Evolutionary conservation across 2,113 vertebrate species (phyloP).

Genomic region (Sinosuthora webbiana): DNA sequence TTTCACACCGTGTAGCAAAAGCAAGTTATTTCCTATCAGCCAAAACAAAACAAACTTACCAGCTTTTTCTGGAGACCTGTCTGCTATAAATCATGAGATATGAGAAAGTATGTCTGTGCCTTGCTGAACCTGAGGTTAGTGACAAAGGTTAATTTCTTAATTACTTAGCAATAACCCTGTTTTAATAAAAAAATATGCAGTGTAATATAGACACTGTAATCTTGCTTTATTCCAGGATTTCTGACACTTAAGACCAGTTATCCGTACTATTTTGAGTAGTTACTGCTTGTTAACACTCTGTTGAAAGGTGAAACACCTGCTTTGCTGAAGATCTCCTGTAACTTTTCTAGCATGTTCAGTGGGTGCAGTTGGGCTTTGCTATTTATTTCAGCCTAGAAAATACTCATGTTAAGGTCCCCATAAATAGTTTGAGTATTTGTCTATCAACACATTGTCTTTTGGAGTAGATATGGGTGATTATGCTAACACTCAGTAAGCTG

Average conservation of each 20-base stretch:
- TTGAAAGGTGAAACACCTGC: not conserved
- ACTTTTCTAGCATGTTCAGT: not conserved
- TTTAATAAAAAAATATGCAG: not conserved
- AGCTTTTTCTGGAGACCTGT: not conserved
- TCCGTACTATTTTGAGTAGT: not conserved
- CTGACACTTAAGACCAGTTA: not conserved
- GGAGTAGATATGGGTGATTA: not conserved
- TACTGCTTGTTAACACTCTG: not conserved
- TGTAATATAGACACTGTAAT: not conserved
- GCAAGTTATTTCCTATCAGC: not conserved
- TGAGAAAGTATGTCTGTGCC: not conserved
- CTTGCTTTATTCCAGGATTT: not conserved
- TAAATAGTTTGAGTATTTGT: not conserved
- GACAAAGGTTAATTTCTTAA: not conserved
- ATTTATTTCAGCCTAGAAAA: not conserved
- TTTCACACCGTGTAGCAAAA: not conserved
- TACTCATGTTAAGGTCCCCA: not conserved
- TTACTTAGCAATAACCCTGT: not conserved
- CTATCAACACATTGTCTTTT: not conserved
- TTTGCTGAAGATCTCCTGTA: not conserved
- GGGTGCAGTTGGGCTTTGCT: not conserved
- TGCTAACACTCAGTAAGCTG: not conserved
- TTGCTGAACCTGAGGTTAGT: not conserved
- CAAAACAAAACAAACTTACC: not conserved
- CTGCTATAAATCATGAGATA: not conserved